Base-by-base conservation (phyloP, 2,113 vertebrate genomes). In the Myanophis thanlyinensis region DNA sequence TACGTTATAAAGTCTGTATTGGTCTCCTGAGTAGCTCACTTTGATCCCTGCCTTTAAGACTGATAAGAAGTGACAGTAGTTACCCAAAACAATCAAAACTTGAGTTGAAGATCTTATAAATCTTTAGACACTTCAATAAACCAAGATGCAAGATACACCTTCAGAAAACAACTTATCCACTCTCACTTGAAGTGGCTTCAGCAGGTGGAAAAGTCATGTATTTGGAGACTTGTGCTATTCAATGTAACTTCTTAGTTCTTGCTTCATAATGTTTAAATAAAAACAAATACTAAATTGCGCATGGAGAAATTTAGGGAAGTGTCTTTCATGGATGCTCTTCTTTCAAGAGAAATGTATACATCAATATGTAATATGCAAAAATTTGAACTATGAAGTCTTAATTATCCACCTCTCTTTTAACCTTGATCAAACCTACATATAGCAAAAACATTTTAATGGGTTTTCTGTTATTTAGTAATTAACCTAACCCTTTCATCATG, bases 51-150 rank as follows among this genome's bases (percentile, higher is more conserved):
- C 94, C 96, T 97, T 96, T 97, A 97, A 97, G 96, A 95, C 97
- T 97, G 97, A 98, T 97, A 97, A 97, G 96, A 98, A 98, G 97
- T 97, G 98, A 98, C 97, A 97, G 97, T 97, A 97, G 97, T 97
- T 97, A 98, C 97, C 97, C 97, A 97, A 98, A 98, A 97, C 97
- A 97, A 97, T 98, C 97, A 98, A 96, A 97, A 97, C 94, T 96
- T 95, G 93, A 97, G 96, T 93, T 97, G 97, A 98, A 96, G 97
- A 97, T 97, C 97, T 98, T 97, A 98, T 97, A 97, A 98, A 97
- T 96, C 97, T 97, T 97, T 97, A 97, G 98, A 97, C 97, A 97
- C 97, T 97, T 97, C 97, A 97, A 97, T 98, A 97, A 98, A 96
- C 97, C 95, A 96, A 97, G 97, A 97, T 95, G 96, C 95, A 49